A percentile compares a stretch with the other conserved stretches of the same genome.
Conservation (phyloP, 1,140 invertebrate genomes). For the Danaus plexippus region DNA sequence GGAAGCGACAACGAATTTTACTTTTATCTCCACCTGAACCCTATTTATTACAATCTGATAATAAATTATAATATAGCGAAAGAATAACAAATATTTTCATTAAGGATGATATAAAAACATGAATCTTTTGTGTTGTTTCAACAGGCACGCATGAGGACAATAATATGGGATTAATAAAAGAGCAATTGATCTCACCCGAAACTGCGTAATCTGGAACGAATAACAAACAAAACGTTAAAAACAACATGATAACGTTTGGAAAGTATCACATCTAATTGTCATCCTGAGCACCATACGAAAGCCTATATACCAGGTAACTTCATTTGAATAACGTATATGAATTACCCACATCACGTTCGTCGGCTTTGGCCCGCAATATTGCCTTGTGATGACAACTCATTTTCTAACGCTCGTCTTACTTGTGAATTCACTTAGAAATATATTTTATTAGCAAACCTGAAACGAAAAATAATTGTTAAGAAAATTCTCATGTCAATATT, state of each 20-base stretch:
- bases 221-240: slow-evolving; percentile 9
- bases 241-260: slow-evolving; percentile 23
- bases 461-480: too few relatives aligned
- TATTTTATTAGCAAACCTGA: too few relatives aligned
- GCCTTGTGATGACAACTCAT: slow-evolving; percentile 5
- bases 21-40: too few relatives aligned
- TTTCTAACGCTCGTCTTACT: too few relatives aligned
- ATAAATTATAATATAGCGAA: too few relatives aligned
- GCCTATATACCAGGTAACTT: slow-evolving; percentile 22
- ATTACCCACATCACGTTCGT: slow-evolving; percentile 31
- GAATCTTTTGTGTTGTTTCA: too few relatives aligned
- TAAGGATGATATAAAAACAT: too few relatives aligned
- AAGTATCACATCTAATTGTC: slow-evolving; percentile 17
- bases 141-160: too few relatives aligned
- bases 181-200: slow-evolving; percentile 12
- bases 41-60: too few relatives aligned
- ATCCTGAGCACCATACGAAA: slow-evolving; percentile 11
- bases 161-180: not conserved
- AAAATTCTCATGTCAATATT: not conserved
- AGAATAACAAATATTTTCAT: too few relatives aligned
- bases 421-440: too few relatives aligned
- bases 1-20: too few relatives aligned
- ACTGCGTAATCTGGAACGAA: slow-evolving; percentile 2
- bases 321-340: slow-evolving; percentile 33
- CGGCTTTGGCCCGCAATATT: slow-evolving; percentile 14